Evolutionary conservation across 2,113 vertebrate species (phyloP), one percentile per base, ranked within the genome.

Genomic region (Corydoras maculifer): DNA sequence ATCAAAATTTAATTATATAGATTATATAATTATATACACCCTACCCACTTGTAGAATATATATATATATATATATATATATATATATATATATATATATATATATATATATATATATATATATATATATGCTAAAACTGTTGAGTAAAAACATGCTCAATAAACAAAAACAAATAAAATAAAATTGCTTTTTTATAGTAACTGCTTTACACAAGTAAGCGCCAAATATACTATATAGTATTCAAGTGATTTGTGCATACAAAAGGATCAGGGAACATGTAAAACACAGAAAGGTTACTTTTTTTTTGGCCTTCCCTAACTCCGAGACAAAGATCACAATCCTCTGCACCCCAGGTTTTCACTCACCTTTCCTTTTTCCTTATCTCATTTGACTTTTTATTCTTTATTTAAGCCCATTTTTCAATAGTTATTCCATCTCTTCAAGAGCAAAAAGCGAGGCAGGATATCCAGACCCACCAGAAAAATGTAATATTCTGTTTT

Each of bases 401-500:
- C 15, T 69, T 82, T 78, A 81, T 85, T 88, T 86, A 75, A 70
- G 82, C 81, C 86, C 84, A 81, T 82, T 86, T 75, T 85, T 87
- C 79, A 86, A 86, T 86, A 84, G 84, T 85, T 84, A 83, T 82
- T 79, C 54, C 31, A 49, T 60, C 73, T 53, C 30, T 32, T 18
- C 50, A 77, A 87, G 79, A 82, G 80, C 82, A 73, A 79, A 75
- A 14, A 72, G 73, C 79, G 80, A 87, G 85, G 83, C 80, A 85
- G 80, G 81, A 82, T 35, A 32, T 71, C 65, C 58, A 86, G 79
- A 84, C 80, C 79, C 73, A 11, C 53, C 79, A 70, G 78, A 78
- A 84, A 43, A 89, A 90, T 87, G 88, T 83, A 91, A 91, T 91
- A 90, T 88, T 89, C 87, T 71, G 85, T 91, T 91, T 91, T 91